Base-by-base conservation (phyloP, 2,797 vertebrate species). In the Sylvia borin region DNA sequence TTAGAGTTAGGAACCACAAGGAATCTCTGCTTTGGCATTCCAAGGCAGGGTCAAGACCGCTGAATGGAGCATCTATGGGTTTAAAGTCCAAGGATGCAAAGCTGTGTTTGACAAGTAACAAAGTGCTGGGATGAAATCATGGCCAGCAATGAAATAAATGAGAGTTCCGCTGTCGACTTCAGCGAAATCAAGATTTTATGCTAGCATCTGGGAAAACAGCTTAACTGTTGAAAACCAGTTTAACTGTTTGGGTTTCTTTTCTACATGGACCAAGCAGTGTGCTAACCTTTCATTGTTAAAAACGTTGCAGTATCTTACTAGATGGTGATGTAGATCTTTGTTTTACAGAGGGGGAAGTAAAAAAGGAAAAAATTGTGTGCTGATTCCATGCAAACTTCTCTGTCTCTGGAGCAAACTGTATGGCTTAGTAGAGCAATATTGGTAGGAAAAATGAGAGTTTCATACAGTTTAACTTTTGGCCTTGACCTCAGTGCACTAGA, bases 221-320 rank as follows among this genome's bases (percentile, higher is more conserved):
- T 65, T n/a, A n/a, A n/a, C n/a, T 16, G 3, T 50, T 54, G 77
- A 58, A 90, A 75, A 77, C 13, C 18, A 38, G 11, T 80, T 77
- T 11, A 67, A 57, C 20, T 31, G 24, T 70, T 67, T 3, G 1
- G 13, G 54, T 15, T 91, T 70, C 25, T 80, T 85, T 32, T n/a
- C 11, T 0, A 0, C 29, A 1, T 20, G 6, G 53, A 50, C 20
- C 2, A 4, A 78, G 32, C 29, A n/a, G 13, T 19, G 7, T 32
- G n/a, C 9, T 27, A 60, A 6, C 45, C 3, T 76, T 76, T 87
- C 27, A 36, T 16, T 65, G 19, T 38, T 53, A 38, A 87, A 50
- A 76, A 32, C 10, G 64, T 87, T 3, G 13, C 67, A 42, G 10
- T 22, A 27, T 67, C 8, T 11, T 66, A 9, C 8, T 76, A 43